Conservation (phyloP, 2,888 invertebrate genomes). For the Sylvicola fuscatus region DNA sequence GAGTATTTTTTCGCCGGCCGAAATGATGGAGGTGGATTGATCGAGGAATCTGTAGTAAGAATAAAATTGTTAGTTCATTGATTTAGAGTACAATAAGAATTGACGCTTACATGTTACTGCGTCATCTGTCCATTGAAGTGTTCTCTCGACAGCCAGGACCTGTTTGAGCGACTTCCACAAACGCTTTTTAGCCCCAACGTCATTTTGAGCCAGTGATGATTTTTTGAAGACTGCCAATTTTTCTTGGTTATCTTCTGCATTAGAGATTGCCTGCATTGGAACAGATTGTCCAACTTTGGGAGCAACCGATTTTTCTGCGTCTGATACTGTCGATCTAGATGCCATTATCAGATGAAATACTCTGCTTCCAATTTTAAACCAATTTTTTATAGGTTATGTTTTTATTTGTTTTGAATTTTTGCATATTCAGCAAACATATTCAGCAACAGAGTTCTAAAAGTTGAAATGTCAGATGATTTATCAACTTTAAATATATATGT, state of each 20-base stretch:
- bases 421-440: too few relatives aligned
- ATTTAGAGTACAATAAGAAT: not conserved
- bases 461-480: too few relatives aligned
- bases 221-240: slow-evolving; percentile 12
- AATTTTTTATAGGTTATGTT: too few relatives aligned
- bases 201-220: slow-evolving; percentile 12
- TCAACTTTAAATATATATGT: too few relatives aligned
- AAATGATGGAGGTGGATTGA: slow-evolving; percentile 83
- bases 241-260: not conserved
- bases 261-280: too few relatives aligned
- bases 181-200: slow-evolving; percentile 39
- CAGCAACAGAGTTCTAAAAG: too few relatives aligned
- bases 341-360: too few relatives aligned
- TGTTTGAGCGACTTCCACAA: slow-evolving; percentile 80
- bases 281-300: too few relatives aligned
- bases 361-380: too few relatives aligned
- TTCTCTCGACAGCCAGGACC: slow-evolving; percentile 60
- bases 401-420: too few relatives aligned
- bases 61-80: not conserved
- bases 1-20: slow-evolving; percentile 86
- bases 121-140: slow-evolving; percentile 56
- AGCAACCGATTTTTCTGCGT: too few relatives aligned
- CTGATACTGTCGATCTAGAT: too few relatives aligned
- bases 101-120: slow-evolving; percentile 51
- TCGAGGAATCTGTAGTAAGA: slow-evolving; percentile 48